Base-by-base conservation (phyloP, 1,140 invertebrate species). In the Nomia melanderi region DNA sequence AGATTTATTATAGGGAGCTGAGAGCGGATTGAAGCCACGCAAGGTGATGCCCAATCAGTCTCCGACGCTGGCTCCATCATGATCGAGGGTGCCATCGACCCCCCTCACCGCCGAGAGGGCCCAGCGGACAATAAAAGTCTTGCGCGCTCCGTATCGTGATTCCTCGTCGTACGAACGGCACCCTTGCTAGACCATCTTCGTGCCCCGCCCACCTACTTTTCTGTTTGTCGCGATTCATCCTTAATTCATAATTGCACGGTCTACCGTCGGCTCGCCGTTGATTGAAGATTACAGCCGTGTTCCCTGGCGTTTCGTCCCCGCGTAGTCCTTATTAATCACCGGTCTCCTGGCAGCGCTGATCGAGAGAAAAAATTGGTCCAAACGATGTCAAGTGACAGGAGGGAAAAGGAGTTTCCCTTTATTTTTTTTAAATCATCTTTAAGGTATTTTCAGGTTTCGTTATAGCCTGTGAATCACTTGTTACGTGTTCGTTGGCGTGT, bases 201-300 rank as follows among this genome's bases (percentile, higher is more conserved):
- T 64, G 31, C 33, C n/a, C 67, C 50, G 50, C 27, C 50, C 54
- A 47, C 39, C 54, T 47, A 78, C 76, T 73, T 78, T 66, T 69
- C 59, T 41, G 62, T 72, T 81, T 67, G 67, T 67, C 66, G 73
- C 81, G 70, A 83, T 75, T 82, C 79, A 82, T 69, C 81, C 80
- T 82, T 83, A 76, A 79, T 79, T 79, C 82, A 67, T 83, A 83
- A 83, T 83, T 83, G 56, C 77, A 83, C 62, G 81, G 53, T 83
- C 72, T 76, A 71, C 50, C 54, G 47, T 41, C 47, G 17, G 69
- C 23, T 63, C 64, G 64, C 69, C 77, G 76, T 39, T 83, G 82
- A 83, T 83, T 83, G 82, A 79, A 83, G 56, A 83, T 83, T 83
- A 83, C 36, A 83, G 81, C 78, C 69, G 71, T 83, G 78, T 70